Conservation (phyloP, 2,113 vertebrate genomes). For the Rhinogobius similis region DNA sequence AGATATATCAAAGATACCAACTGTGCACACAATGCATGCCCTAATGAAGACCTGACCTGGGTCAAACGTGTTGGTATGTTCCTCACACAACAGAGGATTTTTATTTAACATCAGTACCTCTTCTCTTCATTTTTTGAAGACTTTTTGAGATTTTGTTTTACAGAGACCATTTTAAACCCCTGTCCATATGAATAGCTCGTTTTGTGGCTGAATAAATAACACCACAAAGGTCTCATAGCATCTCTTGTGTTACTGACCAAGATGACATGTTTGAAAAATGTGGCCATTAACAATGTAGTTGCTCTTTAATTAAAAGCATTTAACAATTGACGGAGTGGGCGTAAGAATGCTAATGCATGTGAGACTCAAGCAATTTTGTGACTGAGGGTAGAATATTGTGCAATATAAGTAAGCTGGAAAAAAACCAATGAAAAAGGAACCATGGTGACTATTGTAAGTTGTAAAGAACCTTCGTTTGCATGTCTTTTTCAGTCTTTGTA, state of each 20-base stretch:
- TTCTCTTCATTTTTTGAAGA: too few relatives aligned
- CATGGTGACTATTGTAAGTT: not conserved
- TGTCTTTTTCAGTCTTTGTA: not conserved
- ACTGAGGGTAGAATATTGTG: not conserved
- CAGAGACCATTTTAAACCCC: too few relatives aligned
- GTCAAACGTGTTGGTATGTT: too few relatives aligned
- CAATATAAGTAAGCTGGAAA: not conserved
- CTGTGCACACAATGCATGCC: too few relatives aligned
- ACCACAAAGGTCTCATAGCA: not conserved
- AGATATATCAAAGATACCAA: too few relatives aligned
- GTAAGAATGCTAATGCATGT: not conserved
- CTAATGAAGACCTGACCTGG: too few relatives aligned
- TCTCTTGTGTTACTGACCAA: not conserved
- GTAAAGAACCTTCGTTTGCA: not conserved
- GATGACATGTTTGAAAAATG: not conserved
- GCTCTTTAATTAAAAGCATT: constrained; percentile 2
- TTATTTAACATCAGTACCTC: too few relatives aligned
- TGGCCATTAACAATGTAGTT: not conserved
- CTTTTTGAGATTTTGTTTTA: too few relatives aligned
- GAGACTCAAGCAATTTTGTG: not conserved
- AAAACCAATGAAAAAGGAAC: not conserved
- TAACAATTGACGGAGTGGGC: not conserved
- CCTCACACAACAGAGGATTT: too few relatives aligned
- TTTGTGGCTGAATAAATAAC: not conserved
- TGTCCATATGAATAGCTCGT: not conserved